Percentiles rank a stretch among this genome's conserved stretches.
Evolutionary conservation across 2,888 invertebrate species (phyloP).

Genomic region (Lydus trimaculatus): DNA sequence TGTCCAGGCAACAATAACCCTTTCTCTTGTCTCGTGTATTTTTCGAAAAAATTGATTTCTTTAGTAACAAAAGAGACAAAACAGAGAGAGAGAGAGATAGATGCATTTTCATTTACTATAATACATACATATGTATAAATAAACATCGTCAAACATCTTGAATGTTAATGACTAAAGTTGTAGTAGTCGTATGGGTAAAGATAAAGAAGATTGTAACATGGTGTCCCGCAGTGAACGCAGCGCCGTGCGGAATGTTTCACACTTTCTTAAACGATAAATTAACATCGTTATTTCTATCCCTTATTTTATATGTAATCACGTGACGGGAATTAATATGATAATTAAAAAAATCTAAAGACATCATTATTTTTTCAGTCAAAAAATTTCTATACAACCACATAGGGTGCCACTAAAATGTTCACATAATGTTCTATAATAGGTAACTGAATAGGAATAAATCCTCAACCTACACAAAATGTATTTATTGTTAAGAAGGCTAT

Average conservation of each 20-base stretch:
- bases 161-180: constrained; percentile 53
- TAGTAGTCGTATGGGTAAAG: constrained; percentile 53
- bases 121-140: constrained; percentile 37
- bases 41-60: constrained; percentile 11
- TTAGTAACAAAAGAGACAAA: no score
- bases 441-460: constrained; percentile 42
- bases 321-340: constrained; percentile 46
- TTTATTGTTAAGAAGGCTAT: constrained; percentile 42
- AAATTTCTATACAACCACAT: no score
- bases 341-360: constrained; percentile 34
- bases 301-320: constrained; percentile 33
- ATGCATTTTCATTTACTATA: constrained; percentile 13
- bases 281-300: constrained; percentile 47
- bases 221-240: constrained; percentile 55
- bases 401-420: no score
- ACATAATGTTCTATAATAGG: no score
- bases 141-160: constrained; percentile 44
- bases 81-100: neutral
- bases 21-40: constrained; percentile 19
- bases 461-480: constrained; percentile 38
- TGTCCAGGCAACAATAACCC: constrained; percentile 13
- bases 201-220: constrained; percentile 59
- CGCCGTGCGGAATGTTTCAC: constrained; percentile 57
- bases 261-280: constrained; percentile 58
- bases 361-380: neutral